phyloP scores from a whole-genome alignment of 37 sponge, comb jelly and placozoan genomes.

The Aplysina aerophoba region DNA sequence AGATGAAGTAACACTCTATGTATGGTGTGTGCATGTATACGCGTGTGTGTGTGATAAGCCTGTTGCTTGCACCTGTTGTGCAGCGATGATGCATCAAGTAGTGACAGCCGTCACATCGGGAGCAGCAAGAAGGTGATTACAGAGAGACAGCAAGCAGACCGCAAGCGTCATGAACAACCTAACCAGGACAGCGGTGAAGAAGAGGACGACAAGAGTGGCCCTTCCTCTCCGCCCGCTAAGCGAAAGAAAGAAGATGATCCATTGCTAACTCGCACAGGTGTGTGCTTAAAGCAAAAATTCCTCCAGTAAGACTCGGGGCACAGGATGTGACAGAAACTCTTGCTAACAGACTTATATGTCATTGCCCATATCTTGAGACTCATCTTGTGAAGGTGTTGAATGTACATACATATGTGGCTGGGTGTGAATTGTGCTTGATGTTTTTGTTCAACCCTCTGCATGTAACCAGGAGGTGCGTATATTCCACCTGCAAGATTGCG shows the following conservation, averaged over 20 bases:
- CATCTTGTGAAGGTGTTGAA: too few relatives aligned
- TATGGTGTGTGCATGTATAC: too few relatives aligned
- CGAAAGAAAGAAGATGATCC: constrained; percentile 61
- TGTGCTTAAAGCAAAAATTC: background rate
- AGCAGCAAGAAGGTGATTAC: constrained; percentile 29
- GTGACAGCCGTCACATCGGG: constrained; percentile 1
- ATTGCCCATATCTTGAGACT: too few relatives aligned
- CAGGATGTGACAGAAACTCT: too few relatives aligned
- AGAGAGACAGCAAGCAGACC: background rate
- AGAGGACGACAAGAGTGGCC: background rate
- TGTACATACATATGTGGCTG: too few relatives aligned
- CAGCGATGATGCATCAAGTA: too few relatives aligned
- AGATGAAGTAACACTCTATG: too few relatives aligned
- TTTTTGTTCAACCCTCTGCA: background rate
- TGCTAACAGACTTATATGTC: too few relatives aligned
- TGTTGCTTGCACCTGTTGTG: too few relatives aligned
- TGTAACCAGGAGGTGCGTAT: constrained; percentile 85
- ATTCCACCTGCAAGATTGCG: constrained; percentile 93
- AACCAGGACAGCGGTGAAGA: background rate
- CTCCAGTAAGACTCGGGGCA: background rate
- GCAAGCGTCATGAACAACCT: background rate
- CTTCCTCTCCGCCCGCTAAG: constrained; percentile 30
- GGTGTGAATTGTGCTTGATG: too few relatives aligned
- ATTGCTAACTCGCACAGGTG: constrained; percentile 65
- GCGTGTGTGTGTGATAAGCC: too few relatives aligned